phyloP scores from a whole-genome alignment of 2,113 vertebrate genomes.

The Malurus elegans region DNA sequence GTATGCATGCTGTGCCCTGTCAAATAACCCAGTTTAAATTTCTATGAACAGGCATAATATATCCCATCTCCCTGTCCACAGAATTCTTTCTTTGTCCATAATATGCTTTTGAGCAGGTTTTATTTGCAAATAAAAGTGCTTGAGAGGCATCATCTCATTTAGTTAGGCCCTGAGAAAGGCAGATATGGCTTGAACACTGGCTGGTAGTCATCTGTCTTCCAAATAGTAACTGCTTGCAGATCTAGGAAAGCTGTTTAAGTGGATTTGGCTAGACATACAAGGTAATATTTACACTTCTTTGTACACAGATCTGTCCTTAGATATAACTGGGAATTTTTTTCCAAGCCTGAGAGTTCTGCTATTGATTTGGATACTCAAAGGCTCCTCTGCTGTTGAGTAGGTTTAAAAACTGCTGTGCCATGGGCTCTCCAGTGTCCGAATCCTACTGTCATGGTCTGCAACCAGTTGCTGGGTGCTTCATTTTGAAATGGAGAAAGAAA shows the following conservation, averaged over 20 bases:
- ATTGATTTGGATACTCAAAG: neutral
- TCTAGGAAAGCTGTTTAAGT: slow-evolving; percentile 3
- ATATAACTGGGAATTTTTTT: neutral
- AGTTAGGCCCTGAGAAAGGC: slow-evolving; percentile 13
- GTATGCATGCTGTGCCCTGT: neutral
- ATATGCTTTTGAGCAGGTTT: slow-evolving; percentile 22
- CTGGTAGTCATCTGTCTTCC: slow-evolving; percentile 32
- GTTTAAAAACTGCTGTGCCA: neutral
- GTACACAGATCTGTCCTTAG: neutral
- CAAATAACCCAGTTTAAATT: neutral
- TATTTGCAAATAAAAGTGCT: slow-evolving; percentile 42
- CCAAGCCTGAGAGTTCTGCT: neutral
- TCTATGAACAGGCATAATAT: neutral
- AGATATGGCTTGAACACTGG: neutral
- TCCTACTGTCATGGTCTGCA: neutral
- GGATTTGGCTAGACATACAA: neutral
- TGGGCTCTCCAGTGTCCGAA: neutral
- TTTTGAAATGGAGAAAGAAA: neutral
- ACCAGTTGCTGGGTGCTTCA: neutral
- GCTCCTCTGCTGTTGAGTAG: neutral
- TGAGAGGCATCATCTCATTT: slow-evolving; percentile 21
- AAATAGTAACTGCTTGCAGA: slow-evolving; percentile 24
- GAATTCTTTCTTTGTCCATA: neutral
- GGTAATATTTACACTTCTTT: neutral
- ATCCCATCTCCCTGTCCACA: neutral